phyloP scores from a whole-genome alignment of 2,797 vertebrate species.

The Iguana delicatissima region DNA sequence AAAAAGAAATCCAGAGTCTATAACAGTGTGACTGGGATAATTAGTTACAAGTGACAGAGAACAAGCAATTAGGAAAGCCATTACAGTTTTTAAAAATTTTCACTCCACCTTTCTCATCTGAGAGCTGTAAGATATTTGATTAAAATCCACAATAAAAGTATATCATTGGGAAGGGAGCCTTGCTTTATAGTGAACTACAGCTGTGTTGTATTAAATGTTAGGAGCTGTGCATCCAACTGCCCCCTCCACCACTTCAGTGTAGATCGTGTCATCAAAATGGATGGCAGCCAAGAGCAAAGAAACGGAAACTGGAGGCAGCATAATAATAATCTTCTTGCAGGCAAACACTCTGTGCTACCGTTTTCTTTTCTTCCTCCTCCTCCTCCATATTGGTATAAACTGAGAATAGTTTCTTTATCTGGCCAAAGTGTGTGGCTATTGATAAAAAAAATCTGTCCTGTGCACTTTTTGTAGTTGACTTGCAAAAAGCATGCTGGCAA shows the following conservation, averaged over 20 bases:
- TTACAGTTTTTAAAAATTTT: slow-evolving; percentile 38
- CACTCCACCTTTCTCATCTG: slow-evolving; percentile 52
- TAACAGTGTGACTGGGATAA: slow-evolving; percentile 54
- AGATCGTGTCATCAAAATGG: background rate
- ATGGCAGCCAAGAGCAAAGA: background rate
- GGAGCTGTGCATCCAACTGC: too few species aligned
- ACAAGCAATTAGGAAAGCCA: slow-evolving; percentile 69
- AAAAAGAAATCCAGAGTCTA: slow-evolving; percentile 32
- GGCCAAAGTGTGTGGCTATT: accelerated
- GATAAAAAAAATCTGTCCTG: background rate
- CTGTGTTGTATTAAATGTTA: slow-evolving; percentile 30
- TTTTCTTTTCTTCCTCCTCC: background rate
- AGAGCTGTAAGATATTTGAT: slow-evolving; percentile 58
- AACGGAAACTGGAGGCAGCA: background rate
- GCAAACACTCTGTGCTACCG: background rate
- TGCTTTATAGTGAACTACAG: slow-evolving; percentile 32
- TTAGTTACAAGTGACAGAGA: slow-evolving; percentile 72
- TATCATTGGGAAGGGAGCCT: slow-evolving; percentile 34
- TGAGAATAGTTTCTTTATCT: accelerated
- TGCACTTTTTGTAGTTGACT: background rate
- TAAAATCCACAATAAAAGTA: slow-evolving; percentile 38
- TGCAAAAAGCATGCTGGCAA: accelerated
- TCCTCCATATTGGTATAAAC: accelerated
- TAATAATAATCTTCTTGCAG: background rate
- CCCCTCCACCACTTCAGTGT: too few species aligned